Evolutionary conservation across 1,140 invertebrate genomes (phyloP), one percentile per base, ranked within the genome.

Genomic region (Bombus sylvicola): DNA sequence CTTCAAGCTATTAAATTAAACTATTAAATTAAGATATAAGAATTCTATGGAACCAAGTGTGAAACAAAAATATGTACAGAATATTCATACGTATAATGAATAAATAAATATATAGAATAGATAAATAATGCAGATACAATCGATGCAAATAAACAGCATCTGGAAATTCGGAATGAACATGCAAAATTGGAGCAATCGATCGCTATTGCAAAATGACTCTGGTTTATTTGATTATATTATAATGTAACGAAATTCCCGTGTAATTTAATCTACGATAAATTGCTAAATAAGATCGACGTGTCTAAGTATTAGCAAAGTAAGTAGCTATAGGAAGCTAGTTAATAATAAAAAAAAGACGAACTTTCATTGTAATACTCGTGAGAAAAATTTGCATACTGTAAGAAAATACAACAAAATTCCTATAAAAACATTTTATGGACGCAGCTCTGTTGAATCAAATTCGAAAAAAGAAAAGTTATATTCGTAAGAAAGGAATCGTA

Each of bases 131-230:
- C 0, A 31, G 4, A 37, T 28, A 22, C 13, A 64, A 37, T 47
- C 81, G 41, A 34, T 69, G 74, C 31, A 31, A 59, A 68, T 57
- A 31, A 76, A 83, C 28, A 28, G 53, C 25, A 39, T 47, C 57
- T 37, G 68, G 25, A 72, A 72, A 85, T 62, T 73, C 28, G 68
- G n/a, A 80, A 71, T 34, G 39, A 31, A n/a, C 76, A 9, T 37
- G 41, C 22, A 80, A 59, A 80, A 80, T 85, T 39, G 41, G 68
- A 80, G 41, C 53, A 80, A 85, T 80, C 83, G 68, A 64, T 71
- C 28, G 8, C 37, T 28, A 34, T 15, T 47, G 4, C 39, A 22
- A 80, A 85, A 64, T 59, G 57, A 47, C 72, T 62, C 37, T 66
- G 57, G 31, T 31, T 59, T 37, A 28, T 25, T 9, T 78, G 75